Conservation (phyloP, 2,888 invertebrate species). For the Drosophila putrida region DNA sequence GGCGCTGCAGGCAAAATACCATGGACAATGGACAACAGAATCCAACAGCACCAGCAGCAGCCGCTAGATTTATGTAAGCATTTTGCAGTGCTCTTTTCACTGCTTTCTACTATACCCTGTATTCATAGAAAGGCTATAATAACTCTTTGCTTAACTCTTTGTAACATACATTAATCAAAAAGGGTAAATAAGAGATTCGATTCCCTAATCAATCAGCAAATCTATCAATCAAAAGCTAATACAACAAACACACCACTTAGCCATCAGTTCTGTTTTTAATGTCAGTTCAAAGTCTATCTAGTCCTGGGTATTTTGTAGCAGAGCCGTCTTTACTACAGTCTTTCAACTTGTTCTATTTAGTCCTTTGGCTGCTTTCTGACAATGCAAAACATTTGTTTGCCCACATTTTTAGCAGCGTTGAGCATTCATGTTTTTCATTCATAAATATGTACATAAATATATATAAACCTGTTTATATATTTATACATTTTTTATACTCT, state of each 20-base stretch:
- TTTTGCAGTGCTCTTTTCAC: constrained; percentile 49
- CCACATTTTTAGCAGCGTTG: constrained; percentile 60
- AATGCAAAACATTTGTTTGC: constrained; percentile 79
- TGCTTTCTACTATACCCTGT: constrained; percentile 10
- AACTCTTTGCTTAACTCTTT: no score
- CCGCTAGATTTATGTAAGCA: constrained; percentile 43
- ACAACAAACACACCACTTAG: no score
- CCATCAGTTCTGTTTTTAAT: no score
- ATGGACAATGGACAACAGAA: constrained; percentile 46
- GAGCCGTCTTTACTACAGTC: not conserved
- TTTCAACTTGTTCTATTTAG: not conserved
- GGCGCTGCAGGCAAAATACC: constrained; percentile 69
- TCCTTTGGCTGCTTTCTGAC: constrained; percentile 49
- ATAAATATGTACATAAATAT: constrained; percentile 23
- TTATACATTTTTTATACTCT: constrained; percentile 34
- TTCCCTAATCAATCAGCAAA: no score
- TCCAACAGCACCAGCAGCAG: constrained; percentile 20
- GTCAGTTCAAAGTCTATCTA: no score
- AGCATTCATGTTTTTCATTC: constrained; percentile 57
- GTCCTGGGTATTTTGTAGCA: not conserved
- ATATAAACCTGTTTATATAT: constrained; percentile 3
- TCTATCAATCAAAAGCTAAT: no score
- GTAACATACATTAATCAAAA: not conserved
- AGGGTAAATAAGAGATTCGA: no score
- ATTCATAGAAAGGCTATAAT: not conserved